These are phyloP conservation scores for Clytia hemisphaerica DNA, from an alignment of 30 jellyfish, hydroid and myxozoan genomes.

Conservation along the genomic window DNA sequence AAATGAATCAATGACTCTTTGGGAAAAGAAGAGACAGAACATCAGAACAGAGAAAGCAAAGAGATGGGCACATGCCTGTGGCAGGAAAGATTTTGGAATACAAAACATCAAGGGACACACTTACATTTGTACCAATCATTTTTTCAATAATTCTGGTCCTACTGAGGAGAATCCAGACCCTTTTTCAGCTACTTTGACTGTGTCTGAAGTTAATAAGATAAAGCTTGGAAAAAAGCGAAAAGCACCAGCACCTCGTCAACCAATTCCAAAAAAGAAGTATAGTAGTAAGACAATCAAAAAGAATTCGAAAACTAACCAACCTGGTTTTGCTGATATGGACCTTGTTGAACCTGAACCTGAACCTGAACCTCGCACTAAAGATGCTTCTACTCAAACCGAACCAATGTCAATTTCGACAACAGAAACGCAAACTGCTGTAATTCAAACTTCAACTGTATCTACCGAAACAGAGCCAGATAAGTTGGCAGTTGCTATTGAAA, in stretches of 20 bases:
- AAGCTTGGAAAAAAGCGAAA: slow-evolving; percentile 23
- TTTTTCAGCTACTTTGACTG: slow-evolving; percentile 22
- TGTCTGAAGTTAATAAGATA: slow-evolving; percentile 11
- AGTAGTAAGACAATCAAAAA: background rate
- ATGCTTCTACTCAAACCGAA: slow-evolving; percentile 3
- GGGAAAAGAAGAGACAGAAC: slow-evolving; percentile 19
- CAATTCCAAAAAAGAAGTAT: background rate
- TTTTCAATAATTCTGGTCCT: slow-evolving; percentile 19
- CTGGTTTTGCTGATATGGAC: background rate
- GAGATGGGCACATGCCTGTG: slow-evolving; percentile 32
- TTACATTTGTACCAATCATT: slow-evolving; percentile 15
- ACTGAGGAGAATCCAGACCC: slow-evolving; percentile 34
- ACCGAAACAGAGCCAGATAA: too few species aligned
- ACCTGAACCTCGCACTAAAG: background rate
- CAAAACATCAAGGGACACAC: slow-evolving; percentile 16
- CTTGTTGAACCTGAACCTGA: background rate
- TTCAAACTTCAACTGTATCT: too few species aligned
- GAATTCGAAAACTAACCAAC: background rate
- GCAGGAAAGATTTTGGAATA: slow-evolving; percentile 13
- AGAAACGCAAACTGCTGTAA: slow-evolving; percentile 26
- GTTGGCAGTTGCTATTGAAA: slow-evolving; percentile 25
- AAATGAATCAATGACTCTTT: slow-evolving; percentile 41
- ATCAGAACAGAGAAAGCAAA: background rate
- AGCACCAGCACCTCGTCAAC: slow-evolving; percentile 19
- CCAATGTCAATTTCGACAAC: slow-evolving; percentile 9